Evolutionary conservation across 2,797 vertebrate genomes (phyloP).

Genomic region (Muraenolepis orangiensis): DNA sequence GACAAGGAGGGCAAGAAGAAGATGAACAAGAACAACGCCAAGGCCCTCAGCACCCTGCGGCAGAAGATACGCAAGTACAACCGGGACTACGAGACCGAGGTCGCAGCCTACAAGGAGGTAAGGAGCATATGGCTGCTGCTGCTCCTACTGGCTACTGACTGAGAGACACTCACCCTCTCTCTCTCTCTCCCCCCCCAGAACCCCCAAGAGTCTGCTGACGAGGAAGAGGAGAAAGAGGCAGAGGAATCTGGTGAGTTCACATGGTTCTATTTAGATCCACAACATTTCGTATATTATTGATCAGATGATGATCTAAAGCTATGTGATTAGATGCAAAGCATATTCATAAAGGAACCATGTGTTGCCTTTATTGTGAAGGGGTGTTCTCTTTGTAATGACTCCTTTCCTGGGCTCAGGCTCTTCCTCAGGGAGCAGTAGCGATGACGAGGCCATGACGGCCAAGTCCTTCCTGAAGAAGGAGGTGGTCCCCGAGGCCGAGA

Average conservation of each 20-base stretch:
- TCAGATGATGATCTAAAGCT: no score
- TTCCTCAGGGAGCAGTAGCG: slow-evolving; percentile 55
- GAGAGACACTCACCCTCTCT: neutral
- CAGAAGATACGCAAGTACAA: slow-evolving; percentile 96
- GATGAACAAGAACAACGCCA: slow-evolving; percentile 95
- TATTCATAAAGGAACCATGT: neutral
- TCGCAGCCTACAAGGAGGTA: slow-evolving; percentile 86
- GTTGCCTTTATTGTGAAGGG: neutral
- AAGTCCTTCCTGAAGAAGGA: slow-evolving; percentile 85
- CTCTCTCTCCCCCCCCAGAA: slow-evolving; percentile 67
- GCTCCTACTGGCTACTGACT: neutral
- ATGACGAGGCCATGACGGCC: slow-evolving; percentile 70
- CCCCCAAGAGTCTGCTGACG: slow-evolving; percentile 87
- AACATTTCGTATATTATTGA: no score
- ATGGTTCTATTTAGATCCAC: neutral
- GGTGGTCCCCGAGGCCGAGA: slow-evolving; percentile 70
- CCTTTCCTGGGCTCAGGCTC: slow-evolving; percentile 51
- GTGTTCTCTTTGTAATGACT: neutral
- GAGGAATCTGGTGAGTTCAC: slow-evolving; percentile 76
- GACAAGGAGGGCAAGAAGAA: slow-evolving; percentile 94
- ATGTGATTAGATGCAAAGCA: neutral
- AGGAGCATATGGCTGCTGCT: neutral
- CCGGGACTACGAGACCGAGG: slow-evolving; percentile 83
- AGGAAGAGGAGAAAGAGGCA: slow-evolving; percentile 86
- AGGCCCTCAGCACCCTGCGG: slow-evolving; percentile 87